A percentile compares a stretch with the other conserved stretches of the same genome.
Evolutionary conservation across 2,797 vertebrate genomes (phyloP).

Genomic region (Mormyrus proboscirostris): DNA sequence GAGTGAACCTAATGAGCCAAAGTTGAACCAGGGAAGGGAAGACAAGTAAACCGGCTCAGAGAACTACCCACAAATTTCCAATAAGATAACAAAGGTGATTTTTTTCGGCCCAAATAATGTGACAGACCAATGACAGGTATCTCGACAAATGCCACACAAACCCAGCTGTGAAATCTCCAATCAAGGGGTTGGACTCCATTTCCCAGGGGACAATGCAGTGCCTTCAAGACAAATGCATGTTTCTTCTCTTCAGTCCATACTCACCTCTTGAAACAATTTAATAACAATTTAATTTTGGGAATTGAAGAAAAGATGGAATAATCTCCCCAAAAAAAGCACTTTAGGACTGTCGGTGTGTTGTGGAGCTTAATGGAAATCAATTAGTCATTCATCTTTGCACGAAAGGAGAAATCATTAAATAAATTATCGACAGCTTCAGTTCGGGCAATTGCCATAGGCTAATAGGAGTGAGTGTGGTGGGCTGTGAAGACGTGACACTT

Average conservation of each 20-base stretch:
- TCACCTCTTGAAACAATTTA: not conserved
- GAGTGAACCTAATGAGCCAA: not conserved
- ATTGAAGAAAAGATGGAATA: not conserved
- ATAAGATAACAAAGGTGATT: not conserved
- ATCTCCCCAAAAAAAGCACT: not conserved
- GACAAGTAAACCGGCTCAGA: not conserved
- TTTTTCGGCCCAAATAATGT: not conserved
- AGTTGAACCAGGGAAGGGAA: not conserved
- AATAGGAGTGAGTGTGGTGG: not conserved
- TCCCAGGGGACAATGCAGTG: constrained; percentile 17
- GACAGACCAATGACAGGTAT: constrained; percentile 15
- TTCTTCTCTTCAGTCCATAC: not conserved
- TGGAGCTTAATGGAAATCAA: not conserved
- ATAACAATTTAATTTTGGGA: not conserved
- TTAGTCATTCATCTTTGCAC: not conserved
- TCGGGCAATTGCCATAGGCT: not conserved
- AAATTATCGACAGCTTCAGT: constrained; percentile 9
- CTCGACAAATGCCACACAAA: constrained; percentile 24
- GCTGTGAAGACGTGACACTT: not conserved
- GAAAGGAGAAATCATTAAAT: not conserved
- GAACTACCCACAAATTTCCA: not conserved
- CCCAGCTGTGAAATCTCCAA: constrained; percentile 30
- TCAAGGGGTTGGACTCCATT: constrained; percentile 20
- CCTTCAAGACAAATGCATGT: not conserved
- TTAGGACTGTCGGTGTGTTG: not conserved